Evolutionary conservation across 2,888 invertebrate species (phyloP).

Genomic region (Callimorpha dominula): DNA sequence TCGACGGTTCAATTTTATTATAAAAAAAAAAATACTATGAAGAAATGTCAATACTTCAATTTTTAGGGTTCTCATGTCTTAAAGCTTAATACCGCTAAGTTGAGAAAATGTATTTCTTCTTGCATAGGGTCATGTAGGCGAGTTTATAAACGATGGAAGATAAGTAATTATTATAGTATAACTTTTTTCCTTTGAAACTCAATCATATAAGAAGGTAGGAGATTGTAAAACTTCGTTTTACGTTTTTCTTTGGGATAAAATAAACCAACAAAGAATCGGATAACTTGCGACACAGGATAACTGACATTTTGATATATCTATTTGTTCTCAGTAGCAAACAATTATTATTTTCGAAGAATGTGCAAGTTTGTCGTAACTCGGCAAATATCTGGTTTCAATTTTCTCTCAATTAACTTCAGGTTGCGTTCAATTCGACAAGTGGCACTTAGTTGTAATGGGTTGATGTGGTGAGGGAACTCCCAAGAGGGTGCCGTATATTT

Average conservation of each 20-base stretch:
- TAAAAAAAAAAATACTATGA: too few species aligned
- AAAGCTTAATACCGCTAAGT: neutral
- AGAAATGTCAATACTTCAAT: too few species aligned
- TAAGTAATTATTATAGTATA: too few species aligned
- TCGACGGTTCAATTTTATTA: too few species aligned
- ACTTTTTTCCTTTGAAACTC: neutral
- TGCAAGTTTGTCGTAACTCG: slow-evolving; percentile 57
- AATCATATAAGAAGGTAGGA: neutral
- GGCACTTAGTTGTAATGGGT: slow-evolving; percentile 74
- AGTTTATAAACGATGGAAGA: too few species aligned
- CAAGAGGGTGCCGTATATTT: slow-evolving; percentile 55
- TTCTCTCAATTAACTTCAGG: slow-evolving; percentile 78
- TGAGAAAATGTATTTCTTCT: too few species aligned
- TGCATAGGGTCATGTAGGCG: too few species aligned
- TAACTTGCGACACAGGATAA: slow-evolving; percentile 26
- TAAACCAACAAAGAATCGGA: slow-evolving; percentile 16
- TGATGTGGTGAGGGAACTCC: slow-evolving; percentile 56
- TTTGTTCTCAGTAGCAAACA: slow-evolving; percentile 20
- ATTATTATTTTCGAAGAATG: slow-evolving; percentile 41
- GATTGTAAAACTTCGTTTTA: slow-evolving; percentile 17
- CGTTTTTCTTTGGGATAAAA: neutral
- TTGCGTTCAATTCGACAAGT: slow-evolving; percentile 74
- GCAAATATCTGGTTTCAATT: slow-evolving; percentile 74
- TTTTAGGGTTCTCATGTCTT: neutral
- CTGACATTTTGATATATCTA: slow-evolving; percentile 31